Conservation (phyloP, 1,140 invertebrate genomes). For the Fopius arisanus region DNA sequence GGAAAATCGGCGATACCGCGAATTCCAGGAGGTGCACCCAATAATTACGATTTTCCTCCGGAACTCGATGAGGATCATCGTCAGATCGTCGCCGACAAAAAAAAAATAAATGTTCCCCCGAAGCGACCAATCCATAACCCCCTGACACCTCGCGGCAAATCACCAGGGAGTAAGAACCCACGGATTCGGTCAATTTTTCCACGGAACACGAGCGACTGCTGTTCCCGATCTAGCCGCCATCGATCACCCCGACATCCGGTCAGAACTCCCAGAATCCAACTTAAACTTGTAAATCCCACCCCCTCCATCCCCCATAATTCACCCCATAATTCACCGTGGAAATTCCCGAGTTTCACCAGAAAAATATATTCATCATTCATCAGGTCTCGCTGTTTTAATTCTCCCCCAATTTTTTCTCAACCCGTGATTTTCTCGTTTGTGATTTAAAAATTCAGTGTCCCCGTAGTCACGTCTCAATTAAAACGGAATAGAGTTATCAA, state of each 20-base stretch:
- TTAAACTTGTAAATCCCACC: not conserved
- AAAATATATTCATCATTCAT: not conserved
- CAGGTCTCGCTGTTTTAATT: not conserved
- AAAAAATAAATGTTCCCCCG: not conserved
- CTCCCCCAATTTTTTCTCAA: not conserved
- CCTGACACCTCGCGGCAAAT: not conserved
- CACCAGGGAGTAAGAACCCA: not conserved
- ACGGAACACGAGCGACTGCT: not conserved
- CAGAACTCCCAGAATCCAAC: not conserved
- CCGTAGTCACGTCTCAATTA: conserved; percentile 11
- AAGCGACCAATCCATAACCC: not conserved
- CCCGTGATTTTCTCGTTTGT: not conserved
- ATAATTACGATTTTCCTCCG: too few relatives aligned
- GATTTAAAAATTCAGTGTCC: not conserved
- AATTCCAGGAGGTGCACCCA: too few relatives aligned
- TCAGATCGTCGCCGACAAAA: not conserved
- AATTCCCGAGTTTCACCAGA: not conserved
- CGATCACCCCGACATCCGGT: not conserved
- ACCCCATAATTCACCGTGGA: not conserved
- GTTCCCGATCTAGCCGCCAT: not conserved
- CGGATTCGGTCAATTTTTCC: conserved; percentile 2
- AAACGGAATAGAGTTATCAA: conserved; percentile 11
- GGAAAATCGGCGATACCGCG: too few relatives aligned
- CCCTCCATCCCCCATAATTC: not conserved
- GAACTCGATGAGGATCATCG: too few relatives aligned